Base-by-base conservation (phyloP, 1,140 invertebrate species). In the Asobara japonica region DNA sequence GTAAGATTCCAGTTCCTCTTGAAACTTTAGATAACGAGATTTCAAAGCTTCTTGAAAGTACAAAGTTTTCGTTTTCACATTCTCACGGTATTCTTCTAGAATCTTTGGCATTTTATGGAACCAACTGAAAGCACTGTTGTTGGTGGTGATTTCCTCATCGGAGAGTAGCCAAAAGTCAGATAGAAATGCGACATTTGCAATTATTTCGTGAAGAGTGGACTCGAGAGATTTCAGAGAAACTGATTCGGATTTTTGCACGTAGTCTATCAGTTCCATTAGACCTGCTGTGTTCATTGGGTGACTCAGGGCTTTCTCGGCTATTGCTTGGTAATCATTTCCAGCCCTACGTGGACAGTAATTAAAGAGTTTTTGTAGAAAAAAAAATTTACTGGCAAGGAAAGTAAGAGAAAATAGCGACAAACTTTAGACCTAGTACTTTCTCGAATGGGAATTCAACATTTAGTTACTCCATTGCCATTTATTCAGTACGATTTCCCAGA, bases 21-120 rank as follows among this genome's bases (percentile, higher is more conserved):
- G 88, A 80, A 97, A 96, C 77, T 91, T 91, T 48, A 90, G 84
- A 7, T 92, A 93, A 45, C 88, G 88, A n/a, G 90, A 90, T 84
- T 92, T 92, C 0, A 98, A 89, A 13, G 90, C 87, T 64, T 94
- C 93, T 87, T 98, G 95, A 86, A 95, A 98, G 83, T 98, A 96
- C 2, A 90, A 87, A 27, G 91, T 93, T 90, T 98, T 98, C 51
- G 93, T 90, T 18, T 92, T 91, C 16, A 96, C 90, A 41, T 97
- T 95, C 13, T 90, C 86, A 73, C 91, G 89, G 85, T 96, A 92
- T 77, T 97, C 92, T 71, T 96, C 92, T 73, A 98, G 92, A 10
- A 97, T 90, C 30, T 90, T 90, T 0, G 93, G 90, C 89, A 98
- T 92, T 41, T 92, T 90, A 16, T 92, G 88, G 81, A 94, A 93